Percentiles rank a stretch among this genome's conserved stretches.
Conservation (phyloP, 2,113 vertebrate species). For the Zapus hudsonius region DNA sequence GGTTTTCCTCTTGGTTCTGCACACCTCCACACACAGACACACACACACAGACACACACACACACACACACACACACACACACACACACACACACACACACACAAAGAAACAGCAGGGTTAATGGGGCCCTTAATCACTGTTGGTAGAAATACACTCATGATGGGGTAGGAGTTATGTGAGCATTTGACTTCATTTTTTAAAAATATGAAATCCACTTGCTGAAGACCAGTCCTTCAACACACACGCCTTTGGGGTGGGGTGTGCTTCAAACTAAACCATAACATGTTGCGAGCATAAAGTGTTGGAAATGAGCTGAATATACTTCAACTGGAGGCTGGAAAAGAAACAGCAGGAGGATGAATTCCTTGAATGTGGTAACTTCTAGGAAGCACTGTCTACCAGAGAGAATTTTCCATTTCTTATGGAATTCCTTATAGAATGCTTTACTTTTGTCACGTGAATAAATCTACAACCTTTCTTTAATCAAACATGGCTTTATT, state of each 20-base stretch:
- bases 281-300: background rate
- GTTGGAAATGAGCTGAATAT: background rate
- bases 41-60: too few species aligned
- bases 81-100: too few species aligned
- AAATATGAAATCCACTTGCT: background rate
- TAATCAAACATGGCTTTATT: slow-evolving; percentile 27
- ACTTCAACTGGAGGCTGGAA: background rate
- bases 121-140: background rate
- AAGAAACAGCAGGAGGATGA: background rate
- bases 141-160: background rate
- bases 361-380: background rate
- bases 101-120: too few species aligned
- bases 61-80: too few species aligned
- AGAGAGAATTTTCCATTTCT: slow-evolving; percentile 31
- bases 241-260: background rate
- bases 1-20: too few species aligned
- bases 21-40: too few species aligned
- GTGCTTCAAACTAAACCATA: background rate
- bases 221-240: background rate
- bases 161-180: background rate
- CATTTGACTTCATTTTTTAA: background rate
- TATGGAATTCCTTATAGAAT: slow-evolving; percentile 29
- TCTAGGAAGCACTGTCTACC: background rate
- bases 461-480: slow-evolving; percentile 33
- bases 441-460: slow-evolving; percentile 31